phyloP scores from a whole-genome alignment of 2,797 vertebrate species.

The Ammospiza maritima region DNA sequence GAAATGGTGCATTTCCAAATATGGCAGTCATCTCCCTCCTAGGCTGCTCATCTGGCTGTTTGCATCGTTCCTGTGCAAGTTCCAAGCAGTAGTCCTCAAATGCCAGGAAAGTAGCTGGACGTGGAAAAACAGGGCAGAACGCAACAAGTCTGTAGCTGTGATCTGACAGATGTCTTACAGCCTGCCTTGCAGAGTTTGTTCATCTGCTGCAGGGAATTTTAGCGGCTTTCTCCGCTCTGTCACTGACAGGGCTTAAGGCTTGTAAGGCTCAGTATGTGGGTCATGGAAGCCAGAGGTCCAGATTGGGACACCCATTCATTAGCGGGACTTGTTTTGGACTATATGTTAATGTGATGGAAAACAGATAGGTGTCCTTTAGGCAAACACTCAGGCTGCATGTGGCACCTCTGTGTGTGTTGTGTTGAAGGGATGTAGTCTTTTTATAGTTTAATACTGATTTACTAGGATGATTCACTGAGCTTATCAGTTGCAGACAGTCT shows the following conservation, averaged over 20 bases:
- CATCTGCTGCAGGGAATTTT: background rate
- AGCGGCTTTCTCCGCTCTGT: background rate
- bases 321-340: background rate
- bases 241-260: background rate
- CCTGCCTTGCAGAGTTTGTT: background rate
- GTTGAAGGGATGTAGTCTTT: background rate
- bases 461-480: conserved; percentile 3
- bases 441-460: conserved; percentile 26
- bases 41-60: conserved; percentile 5
- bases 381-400: background rate
- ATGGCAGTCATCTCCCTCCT: conserved; percentile 3
- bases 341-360: background rate
- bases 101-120: conserved; percentile 57
- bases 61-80: background rate
- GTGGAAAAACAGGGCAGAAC: background rate
- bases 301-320: background rate
- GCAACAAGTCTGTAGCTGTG: background rate
- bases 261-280: accelerated
- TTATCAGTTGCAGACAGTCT: conserved; percentile 68
- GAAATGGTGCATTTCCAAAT: conserved; percentile 53
- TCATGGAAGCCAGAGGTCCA: background rate
- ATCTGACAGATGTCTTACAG: conserved; percentile 22
- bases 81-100: conserved; percentile 25
- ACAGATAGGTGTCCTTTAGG: background rate
- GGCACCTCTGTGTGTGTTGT: accelerated